These are phyloP conservation scores for Dynastes hyllus DNA, from an alignment of 2,888 invertebrate species.

Conservation along the genomic window DNA sequence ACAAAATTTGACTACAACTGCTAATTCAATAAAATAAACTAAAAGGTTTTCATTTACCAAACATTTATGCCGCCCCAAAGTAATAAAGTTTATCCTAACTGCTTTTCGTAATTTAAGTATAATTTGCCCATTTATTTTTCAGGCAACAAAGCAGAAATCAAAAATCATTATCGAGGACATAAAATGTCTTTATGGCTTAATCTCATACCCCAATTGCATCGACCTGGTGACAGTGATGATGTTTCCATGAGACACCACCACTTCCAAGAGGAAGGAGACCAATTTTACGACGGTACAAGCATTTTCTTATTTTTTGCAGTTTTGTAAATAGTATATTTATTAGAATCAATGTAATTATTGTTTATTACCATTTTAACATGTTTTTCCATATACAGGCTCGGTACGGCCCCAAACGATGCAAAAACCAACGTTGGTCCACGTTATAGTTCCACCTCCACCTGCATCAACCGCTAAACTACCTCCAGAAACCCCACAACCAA, in stretches of 20 bases:
- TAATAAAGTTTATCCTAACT: no score
- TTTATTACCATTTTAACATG: not conserved
- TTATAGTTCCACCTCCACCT: conserved; percentile 72
- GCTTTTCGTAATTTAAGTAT: no score
- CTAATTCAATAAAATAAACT: no score
- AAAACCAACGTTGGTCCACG: conserved; percentile 77
- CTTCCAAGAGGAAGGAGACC: conserved; percentile 85
- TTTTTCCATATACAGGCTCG: conserved; percentile 74
- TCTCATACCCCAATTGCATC: conserved; percentile 91
- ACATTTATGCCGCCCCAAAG: no score
- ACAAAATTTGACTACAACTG: no score
- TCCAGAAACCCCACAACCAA: conserved; percentile 66
- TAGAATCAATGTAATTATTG: not conserved
- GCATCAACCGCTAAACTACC: conserved; percentile 68
- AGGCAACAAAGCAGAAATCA: conserved; percentile 85
- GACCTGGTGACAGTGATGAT: conserved; percentile 86
- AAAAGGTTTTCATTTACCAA: no score
- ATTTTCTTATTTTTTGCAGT: not conserved
- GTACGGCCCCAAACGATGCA: conserved; percentile 85
- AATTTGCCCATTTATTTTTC: conserved; percentile 55
- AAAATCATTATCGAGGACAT: conserved; percentile 94
- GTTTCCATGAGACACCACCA: conserved; percentile 92
- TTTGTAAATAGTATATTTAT: no score
- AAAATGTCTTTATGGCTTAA: conserved; percentile 95
- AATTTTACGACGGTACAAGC: conserved; percentile 84